Evolutionary conservation across 2,888 invertebrate species (phyloP).

Genomic region (Heliconius erato): DNA sequence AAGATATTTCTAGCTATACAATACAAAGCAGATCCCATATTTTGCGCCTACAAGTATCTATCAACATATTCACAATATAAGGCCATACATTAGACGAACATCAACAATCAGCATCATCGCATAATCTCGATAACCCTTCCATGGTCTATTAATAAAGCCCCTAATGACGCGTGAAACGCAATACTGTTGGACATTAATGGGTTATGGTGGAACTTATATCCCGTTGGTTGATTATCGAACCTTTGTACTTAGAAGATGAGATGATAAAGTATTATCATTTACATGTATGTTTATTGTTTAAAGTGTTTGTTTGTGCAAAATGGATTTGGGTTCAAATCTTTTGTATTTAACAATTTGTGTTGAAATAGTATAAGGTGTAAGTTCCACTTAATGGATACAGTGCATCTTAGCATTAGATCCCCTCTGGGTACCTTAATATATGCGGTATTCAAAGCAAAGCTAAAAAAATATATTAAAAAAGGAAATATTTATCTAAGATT

Average conservation of each 20-base stretch:
- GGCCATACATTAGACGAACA: constrained; percentile 27
- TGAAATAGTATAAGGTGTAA: too few species aligned
- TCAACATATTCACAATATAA: not conserved
- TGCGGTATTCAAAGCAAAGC: too few species aligned
- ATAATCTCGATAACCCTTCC: constrained; percentile 54
- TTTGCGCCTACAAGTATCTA: not conserved
- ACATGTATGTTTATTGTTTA: not conserved
- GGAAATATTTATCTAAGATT: too few species aligned
- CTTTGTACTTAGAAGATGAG: constrained; percentile 16
- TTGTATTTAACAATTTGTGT: too few species aligned
- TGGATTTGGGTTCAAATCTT: not conserved
- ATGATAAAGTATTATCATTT: not conserved
- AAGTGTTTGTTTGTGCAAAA: not conserved
- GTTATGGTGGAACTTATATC: constrained; percentile 38
- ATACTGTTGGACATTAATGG: constrained; percentile 55
- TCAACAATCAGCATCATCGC: constrained; percentile 43
- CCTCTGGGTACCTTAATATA: too few species aligned
- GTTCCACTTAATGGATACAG: too few species aligned
- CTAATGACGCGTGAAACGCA: constrained; percentile 60
- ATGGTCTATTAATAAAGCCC: constrained; percentile 51
- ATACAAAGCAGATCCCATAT: too few species aligned
- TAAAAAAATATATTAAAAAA: too few species aligned
- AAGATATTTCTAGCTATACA: too few species aligned
- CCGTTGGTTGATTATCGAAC: constrained; percentile 36
- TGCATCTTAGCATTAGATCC: too few species aligned